Evolutionary conservation across 2,888 invertebrate genomes (phyloP).

Genomic region (Euphydryas editha): DNA sequence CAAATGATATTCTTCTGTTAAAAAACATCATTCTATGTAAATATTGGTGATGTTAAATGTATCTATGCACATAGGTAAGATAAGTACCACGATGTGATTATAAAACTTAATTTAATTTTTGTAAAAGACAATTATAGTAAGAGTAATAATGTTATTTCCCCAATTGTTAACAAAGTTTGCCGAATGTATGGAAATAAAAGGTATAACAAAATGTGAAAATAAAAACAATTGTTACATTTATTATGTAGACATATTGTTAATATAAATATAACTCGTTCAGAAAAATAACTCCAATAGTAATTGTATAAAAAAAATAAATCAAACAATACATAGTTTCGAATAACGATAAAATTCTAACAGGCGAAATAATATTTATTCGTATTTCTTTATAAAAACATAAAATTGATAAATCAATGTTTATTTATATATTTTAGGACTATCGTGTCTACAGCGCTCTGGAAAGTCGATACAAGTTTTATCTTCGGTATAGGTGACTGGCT

Average conservation of each 20-base stretch:
- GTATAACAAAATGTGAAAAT: neutral
- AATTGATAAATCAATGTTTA: neutral
- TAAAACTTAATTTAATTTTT: constrained; percentile 56
- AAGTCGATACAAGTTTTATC: constrained; percentile 27
- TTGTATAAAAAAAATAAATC: neutral
- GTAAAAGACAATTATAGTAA: constrained; percentile 62
- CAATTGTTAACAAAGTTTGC: constrained; percentile 27
- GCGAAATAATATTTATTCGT: too few species aligned
- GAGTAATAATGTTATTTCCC: constrained; percentile 39
- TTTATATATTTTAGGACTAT: constrained; percentile 26
- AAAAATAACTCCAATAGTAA: neutral
- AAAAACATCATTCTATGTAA: constrained; percentile 42
- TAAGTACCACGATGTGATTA: constrained; percentile 57
- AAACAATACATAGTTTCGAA: neutral
- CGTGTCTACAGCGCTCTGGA: constrained; percentile 26
- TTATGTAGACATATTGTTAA: neutral
- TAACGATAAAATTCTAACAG: neutral
- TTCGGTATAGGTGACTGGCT: constrained; percentile 63
- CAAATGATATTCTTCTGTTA: constrained; percentile 47
- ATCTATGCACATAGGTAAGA: constrained; percentile 50
- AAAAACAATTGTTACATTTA: neutral
- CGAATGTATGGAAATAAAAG: neutral
- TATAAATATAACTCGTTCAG: neutral
- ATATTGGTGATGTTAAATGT: constrained; percentile 52
- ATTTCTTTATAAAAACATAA: neutral